phyloP scores from a whole-genome alignment of 2,888 invertebrate genomes.

The Euplagia quadripunctaria region DNA sequence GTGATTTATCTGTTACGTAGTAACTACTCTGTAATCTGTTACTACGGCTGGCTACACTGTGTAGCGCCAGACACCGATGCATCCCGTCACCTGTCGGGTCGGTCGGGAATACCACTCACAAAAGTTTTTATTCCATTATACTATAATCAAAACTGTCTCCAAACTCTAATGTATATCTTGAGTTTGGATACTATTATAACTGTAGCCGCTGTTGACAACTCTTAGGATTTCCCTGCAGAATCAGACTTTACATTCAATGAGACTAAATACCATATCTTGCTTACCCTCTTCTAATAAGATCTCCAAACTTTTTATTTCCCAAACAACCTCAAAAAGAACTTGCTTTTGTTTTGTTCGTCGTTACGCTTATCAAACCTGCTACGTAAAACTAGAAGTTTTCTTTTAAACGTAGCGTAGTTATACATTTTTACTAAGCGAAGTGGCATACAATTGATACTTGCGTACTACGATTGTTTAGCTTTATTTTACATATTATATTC shows the following conservation, averaged over 20 bases:
- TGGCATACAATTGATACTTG: not conserved
- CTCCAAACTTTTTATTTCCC: not conserved
- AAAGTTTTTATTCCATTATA: too few species aligned
- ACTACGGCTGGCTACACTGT: too few species aligned
- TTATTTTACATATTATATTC: too few species aligned
- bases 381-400: not conserved
- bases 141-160: too few species aligned
- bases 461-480: too few species aligned
- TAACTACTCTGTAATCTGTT: too few species aligned
- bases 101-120: too few species aligned
- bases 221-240: not conserved
- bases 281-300: not conserved
- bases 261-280: not conserved
- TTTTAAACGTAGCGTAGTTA: too few species aligned
- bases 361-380: not conserved
- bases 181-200: not conserved
- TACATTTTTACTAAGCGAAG: not conserved
- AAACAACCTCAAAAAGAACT: not conserved
- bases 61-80: too few species aligned
- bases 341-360: not conserved
- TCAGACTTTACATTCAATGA: not conserved
- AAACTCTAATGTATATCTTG: not conserved
- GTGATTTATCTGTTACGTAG: too few species aligned
- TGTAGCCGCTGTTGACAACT: not conserved
- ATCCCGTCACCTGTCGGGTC: too few species aligned